These are phyloP conservation scores for Chirona hameri DNA, from an alignment of 2,888 invertebrate species.

Conservation along the genomic window DNA sequence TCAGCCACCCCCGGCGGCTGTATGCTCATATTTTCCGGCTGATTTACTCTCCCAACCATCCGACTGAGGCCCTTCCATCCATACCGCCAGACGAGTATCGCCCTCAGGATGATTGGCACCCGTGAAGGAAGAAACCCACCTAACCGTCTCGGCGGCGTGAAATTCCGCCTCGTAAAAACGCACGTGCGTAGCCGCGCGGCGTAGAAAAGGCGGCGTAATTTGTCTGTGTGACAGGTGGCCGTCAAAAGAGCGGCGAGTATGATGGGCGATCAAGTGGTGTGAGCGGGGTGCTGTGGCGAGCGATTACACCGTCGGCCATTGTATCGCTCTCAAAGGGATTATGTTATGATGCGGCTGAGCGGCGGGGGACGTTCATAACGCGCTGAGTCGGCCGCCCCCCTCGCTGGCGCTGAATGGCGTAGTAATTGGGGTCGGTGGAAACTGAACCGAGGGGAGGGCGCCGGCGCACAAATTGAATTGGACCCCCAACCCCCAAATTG, in stretches of 20 bases:
- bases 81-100: too few species aligned
- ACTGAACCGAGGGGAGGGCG: not conserved
- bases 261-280: not conserved
- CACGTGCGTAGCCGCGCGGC: too few species aligned
- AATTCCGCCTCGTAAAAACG: too few species aligned
- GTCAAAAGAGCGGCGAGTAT: not conserved
- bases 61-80: not conserved
- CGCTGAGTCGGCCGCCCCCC: not conserved
- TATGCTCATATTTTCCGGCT: constrained; percentile 7
- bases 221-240: not conserved
- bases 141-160: too few species aligned
- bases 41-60: not conserved
- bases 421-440: not conserved
- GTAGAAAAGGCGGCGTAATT: too few species aligned
- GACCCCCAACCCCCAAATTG: too few species aligned
- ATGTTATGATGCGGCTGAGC: not conserved
- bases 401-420: not conserved
- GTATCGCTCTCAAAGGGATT: constrained; percentile 4
- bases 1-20: not conserved
- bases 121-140: too few species aligned
- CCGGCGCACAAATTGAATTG: not conserved
- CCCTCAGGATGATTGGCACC: too few species aligned
- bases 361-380: not conserved
- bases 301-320: not conserved
- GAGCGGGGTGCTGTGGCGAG: not conserved